A percentile compares a stretch with the other conserved stretches of the same genome.
These are phyloP conservation scores for Periophthalmus modestus DNA, from an alignment of 2,113 vertebrate genomes.

Conservation along the genomic window DNA sequence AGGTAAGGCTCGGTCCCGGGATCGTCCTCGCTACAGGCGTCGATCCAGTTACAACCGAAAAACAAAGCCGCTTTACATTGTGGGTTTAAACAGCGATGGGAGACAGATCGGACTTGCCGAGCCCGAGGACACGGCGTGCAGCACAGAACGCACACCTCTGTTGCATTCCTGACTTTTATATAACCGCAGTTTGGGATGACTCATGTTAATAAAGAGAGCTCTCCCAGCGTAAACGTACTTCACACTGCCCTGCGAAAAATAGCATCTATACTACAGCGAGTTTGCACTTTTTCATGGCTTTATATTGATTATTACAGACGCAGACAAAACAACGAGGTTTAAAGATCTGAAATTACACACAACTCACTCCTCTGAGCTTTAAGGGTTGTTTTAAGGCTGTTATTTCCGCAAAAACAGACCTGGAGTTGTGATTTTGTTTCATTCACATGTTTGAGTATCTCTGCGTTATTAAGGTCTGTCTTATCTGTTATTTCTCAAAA, in stretches of 20 bases:
- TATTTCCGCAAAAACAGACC: too few species aligned
- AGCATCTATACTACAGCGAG: background rate
- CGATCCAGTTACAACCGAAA: slow-evolving; percentile 49
- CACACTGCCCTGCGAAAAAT: slow-evolving; percentile 2
- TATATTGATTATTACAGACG: background rate
- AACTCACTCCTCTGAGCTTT: too few species aligned
- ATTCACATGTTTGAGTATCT: too few species aligned
- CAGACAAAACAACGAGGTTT: background rate
- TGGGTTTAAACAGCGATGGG: slow-evolving; percentile 31
- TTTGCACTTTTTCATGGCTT: background rate
- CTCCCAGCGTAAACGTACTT: background rate
- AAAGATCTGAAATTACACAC: too few species aligned
- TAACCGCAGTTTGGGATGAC: slow-evolving; percentile 15
- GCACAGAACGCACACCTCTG: slow-evolving; percentile 35
- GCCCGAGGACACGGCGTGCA: slow-evolving; percentile 29
- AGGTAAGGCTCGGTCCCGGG: slow-evolving; percentile 50
- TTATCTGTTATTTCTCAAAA: too few species aligned
- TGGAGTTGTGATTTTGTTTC: too few species aligned
- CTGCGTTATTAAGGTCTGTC: too few species aligned
- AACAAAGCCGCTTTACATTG: slow-evolving; percentile 64
- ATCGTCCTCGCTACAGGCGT: slow-evolving; percentile 50
- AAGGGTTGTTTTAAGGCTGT: too few species aligned
- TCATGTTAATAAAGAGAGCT: background rate
- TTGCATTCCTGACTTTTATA: slow-evolving; percentile 10
- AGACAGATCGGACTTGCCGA: slow-evolving; percentile 30